Base-by-base conservation (phyloP, 2,888 invertebrate species). In the Eristalis intricaria region DNA sequence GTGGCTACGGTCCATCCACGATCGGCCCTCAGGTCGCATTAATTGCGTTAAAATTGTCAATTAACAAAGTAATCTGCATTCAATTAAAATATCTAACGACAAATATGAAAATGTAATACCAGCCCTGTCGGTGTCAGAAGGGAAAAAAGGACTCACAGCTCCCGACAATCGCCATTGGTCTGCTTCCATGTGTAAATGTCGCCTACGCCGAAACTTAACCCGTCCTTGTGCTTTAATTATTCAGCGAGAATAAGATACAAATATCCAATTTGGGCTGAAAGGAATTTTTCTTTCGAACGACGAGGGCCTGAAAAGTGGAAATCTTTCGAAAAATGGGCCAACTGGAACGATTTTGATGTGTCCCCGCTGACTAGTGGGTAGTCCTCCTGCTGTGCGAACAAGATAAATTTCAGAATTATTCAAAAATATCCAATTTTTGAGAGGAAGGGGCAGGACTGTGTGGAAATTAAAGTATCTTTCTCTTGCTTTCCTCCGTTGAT, bases 31-130 rank as follows among this genome's bases (percentile, higher is more conserved):
- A 26, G 23, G 13, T 29, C 26, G 50, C 58, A 61, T 83, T 83
- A 83, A 86, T 78, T 78, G 86, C 69, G 56, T 86, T 79, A 71
- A 86, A 86, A 86, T 86, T 86, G 86, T 86, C 86, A 86, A 86
- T 86, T 86, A 83, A 86, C 86, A 71, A 79, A 86, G 86, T 79
- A 86, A 86, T 86, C 83, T 83, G 78, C 86, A 86, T 86, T 83
- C 83, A 86, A 86, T 86, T 86, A 86, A 83, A 83, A 75, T 83
- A 83, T 83, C 83, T 77, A 81, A 82, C 71, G 77, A 81, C 73
- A 71, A 77, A 85, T 74, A 77, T 82, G 81, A 76, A 81, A 75
- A 79, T 50, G 32, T 50, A 32, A 13, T 38, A 43, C 43, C 43
- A 2, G 22, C 19, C 8, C 23, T 10, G 0, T 10, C n/a, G 3